Conservation (phyloP, 2,797 vertebrate species). For the Molossus alvarezi region DNA sequence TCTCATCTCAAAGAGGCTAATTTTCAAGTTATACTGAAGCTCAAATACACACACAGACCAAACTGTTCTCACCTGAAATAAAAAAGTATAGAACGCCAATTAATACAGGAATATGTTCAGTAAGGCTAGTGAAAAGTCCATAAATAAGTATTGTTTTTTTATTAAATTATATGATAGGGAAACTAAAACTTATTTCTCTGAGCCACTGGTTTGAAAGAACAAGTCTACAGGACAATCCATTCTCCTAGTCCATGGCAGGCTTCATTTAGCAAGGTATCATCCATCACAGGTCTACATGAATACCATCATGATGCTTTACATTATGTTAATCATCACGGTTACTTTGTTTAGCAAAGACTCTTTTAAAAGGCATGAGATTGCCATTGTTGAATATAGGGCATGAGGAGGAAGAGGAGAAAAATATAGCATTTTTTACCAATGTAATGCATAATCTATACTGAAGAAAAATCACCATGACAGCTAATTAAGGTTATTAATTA, state of each 20-base stretch:
- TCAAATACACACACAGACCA: slow-evolving; percentile 45
- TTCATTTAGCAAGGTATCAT: slow-evolving; percentile 66
- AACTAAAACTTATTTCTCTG: slow-evolving; percentile 68
- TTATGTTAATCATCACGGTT: slow-evolving; percentile 57
- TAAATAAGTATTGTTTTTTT: slow-evolving; percentile 77
- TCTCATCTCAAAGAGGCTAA: slow-evolving; percentile 81
- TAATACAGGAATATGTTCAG: slow-evolving; percentile 71
- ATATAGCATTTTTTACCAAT: not conserved
- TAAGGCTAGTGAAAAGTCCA: slow-evolving; percentile 73
- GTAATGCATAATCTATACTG: not conserved
- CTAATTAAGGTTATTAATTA: not conserved
- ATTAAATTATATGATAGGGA: slow-evolving; percentile 78
- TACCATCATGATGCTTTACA: not conserved
- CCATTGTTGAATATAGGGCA: slow-evolving; percentile 26
- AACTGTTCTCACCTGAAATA: slow-evolving; percentile 78
- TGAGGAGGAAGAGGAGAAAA: not conserved
- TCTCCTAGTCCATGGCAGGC: slow-evolving; percentile 49
- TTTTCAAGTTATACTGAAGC: slow-evolving; percentile 72
- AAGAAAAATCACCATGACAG: not conserved
- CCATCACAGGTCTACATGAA: slow-evolving; percentile 52
- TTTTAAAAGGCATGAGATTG: slow-evolving; percentile 68
- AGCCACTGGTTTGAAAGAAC: slow-evolving; percentile 60
- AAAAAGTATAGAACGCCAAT: slow-evolving; percentile 79
- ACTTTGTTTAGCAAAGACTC: slow-evolving; percentile 67
- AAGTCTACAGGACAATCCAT: not conserved